These are phyloP conservation scores for Phylloscopus trochiloides DNA, from an alignment of 2,113 vertebrate species.

Conservation along the genomic window DNA sequence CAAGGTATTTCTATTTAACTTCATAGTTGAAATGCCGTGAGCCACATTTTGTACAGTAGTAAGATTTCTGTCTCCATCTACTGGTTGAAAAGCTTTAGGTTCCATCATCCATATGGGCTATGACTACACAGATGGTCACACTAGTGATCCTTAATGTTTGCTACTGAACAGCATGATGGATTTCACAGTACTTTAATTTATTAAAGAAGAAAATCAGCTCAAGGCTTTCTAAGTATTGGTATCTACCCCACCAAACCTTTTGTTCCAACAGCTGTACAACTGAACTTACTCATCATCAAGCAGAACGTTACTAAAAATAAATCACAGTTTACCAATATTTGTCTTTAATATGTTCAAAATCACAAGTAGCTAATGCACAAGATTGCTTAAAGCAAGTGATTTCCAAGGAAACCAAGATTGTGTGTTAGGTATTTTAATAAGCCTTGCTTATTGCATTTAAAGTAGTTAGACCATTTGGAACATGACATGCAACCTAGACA, in stretches of 20 bases:
- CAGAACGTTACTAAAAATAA: neutral
- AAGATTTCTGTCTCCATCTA: constrained; percentile 27
- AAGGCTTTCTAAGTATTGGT: neutral
- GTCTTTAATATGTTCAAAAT: neutral
- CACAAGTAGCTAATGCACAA: neutral
- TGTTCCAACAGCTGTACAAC: neutral
- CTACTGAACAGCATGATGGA: neutral
- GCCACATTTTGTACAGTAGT: accelerated
- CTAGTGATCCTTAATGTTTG: neutral
- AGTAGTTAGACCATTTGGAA: neutral
- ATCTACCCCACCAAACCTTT: neutral
- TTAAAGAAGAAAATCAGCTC: neutral
- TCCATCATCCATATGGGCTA: neutral
- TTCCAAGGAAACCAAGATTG: neutral
- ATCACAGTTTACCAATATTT: neutral
- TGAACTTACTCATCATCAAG: neutral
- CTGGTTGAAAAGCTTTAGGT: neutral
- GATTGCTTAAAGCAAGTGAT: neutral
- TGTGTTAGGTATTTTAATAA: neutral
- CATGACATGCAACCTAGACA: neutral
- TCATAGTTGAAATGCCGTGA: neutral
- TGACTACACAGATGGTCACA: neutral
- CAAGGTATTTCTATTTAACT: neutral
- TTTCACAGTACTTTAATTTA: neutral
- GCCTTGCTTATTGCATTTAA: neutral